These are phyloP conservation scores for Drosophila paramelanica DNA, from an alignment of 2,888 invertebrate species.

Conservation along the genomic window DNA sequence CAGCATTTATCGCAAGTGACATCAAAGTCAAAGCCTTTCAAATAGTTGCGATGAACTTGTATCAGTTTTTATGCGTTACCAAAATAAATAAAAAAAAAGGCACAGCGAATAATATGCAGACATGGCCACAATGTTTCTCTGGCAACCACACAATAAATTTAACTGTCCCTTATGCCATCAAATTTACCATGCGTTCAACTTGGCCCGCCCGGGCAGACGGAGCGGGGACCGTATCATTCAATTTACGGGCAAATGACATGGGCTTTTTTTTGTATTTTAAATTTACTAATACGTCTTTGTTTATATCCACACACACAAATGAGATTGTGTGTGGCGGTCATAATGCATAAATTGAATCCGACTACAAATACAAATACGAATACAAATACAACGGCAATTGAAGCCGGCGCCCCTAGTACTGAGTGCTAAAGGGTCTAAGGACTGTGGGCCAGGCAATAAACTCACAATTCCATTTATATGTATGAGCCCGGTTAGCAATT, in stretches of 20 bases:
- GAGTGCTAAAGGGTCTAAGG: constrained; percentile 8
- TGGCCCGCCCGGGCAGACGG: constrained; percentile 62
- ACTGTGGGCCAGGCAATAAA: constrained; percentile 47
- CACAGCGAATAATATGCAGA: constrained; percentile 19
- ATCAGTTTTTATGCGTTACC: constrained; percentile 63
- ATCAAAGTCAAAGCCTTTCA: constrained; percentile 56
- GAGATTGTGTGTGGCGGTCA: constrained; percentile 15
- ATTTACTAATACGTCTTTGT: constrained; percentile 69
- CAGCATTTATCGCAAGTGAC: constrained; percentile 41
- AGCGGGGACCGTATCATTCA: constrained; percentile 64
- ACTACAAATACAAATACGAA: constrained; percentile 31
- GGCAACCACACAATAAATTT: constrained; percentile 73
- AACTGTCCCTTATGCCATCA: constrained; percentile 54
- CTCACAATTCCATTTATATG: constrained; percentile 64
- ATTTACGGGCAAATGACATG: constrained; percentile 60
- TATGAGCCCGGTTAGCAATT: constrained; percentile 64
- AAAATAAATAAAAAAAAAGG: constrained; percentile 19
- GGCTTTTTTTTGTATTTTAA: constrained; percentile 51
- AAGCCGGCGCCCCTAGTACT: constrained; percentile 13
- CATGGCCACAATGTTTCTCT: constrained; percentile 33
- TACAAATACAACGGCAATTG: constrained; percentile 17
- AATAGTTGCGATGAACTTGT: constrained; percentile 74
- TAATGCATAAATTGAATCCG: constrained; percentile 59
- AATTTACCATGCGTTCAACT: constrained; percentile 66
- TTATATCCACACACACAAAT: constrained; percentile 30